Evolutionary conservation across 2,797 vertebrate species (phyloP), one percentile per base, ranked within the genome.

Genomic region (Hybognathus amarus): DNA sequence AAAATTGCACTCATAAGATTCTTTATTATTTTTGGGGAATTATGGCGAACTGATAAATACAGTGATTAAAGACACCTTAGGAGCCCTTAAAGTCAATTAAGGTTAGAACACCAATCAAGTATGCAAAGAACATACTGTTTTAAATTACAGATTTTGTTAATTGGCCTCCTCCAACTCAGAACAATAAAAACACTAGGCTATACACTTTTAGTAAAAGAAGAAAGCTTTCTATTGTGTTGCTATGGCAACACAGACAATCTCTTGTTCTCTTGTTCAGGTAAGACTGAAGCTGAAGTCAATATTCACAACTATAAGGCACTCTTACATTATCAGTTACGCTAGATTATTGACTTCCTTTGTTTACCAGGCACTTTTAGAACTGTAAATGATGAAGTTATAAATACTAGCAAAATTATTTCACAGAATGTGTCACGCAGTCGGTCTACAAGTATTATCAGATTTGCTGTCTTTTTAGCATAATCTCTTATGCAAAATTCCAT

Each of bases 191-290:
- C 93, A 94, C 89, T 91, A 94, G 91, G 89, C 94, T 92, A 89
- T 87, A 91, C 91, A 92, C 93, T 91, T 91, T 91, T 91, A 91
- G 89, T 91, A 94, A 92, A 91, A 90, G 76, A 89, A 86, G 92
- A 84, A 88, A 85, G 78, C 83, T 77, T 94, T 94, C 94, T 95
- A 91, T 92, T 93, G 91, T 91, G 94, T 96, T 95, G 90, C 93
- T 92, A 95, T 94, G 93, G 94, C 90, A 95, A 96, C 95, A 81
- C 91, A 91, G 93, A 88, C 68, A 93, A 91, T 92, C 93, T 94
- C 93, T 94, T 93, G 94, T 94, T 93, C 93, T 95, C 90, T 94
- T 95, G 94, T 95, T 93, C 93, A 94, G 94, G 94, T 91, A 90
- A 93, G 92, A 95, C 93, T 92, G 91, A 93, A 91, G 93, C 93